Evolutionary conservation across 1,140 invertebrate genomes (phyloP), one percentile per base, ranked within the genome.

Genomic region (Periplaneta americana): DNA sequence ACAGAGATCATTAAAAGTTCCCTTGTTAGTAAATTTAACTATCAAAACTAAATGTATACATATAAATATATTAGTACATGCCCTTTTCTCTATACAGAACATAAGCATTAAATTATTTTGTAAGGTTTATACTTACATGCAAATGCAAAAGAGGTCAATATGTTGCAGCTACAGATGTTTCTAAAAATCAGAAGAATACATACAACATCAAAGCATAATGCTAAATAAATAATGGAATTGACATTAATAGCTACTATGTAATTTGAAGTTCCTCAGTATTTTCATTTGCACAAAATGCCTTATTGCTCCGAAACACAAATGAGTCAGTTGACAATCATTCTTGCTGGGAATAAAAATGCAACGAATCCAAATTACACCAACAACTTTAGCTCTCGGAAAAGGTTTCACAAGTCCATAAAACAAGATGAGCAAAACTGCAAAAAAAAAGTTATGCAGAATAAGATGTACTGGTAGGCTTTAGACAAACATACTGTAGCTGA

Each of bases 161-260:
- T 77, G 31, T 77, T 31, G 22, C 78, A 81, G 39, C n/a, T 34
- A 75, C 74, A 36, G 22, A 34, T 28, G n/a, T 18, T 82, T 32
- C 37, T 34, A 48, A 82, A 81, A 66, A 74, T 82, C 74, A 39
- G 39, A 82, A 79, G 34, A 82, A 78, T 48, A 77, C 28, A 74
- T 28, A n/a, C 22, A n/a, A 78, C 36, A 32, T 80, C 57, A 32
- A 28, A 80, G 34, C 34, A 39, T 66, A 36, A 81, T 35, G 39
- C n/a, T n/a, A 66, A 66, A 66, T n/a, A 66, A 66, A 48, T 9
- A 66, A 28, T 66, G 48, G 22, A 66, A 66, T 11, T n/a, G 1
- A 28, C 22, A n/a, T 66, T n/a, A 66, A 66, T 66, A n/a, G n/a
- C 48, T 66, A 28, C 48, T n/a, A n/a, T n/a, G n/a, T n/a, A n/a